Evolutionary conservation across 2,888 invertebrate species (phyloP), one percentile per base, ranked within the genome.

Genomic region (Meliscaeva auricollis): DNA sequence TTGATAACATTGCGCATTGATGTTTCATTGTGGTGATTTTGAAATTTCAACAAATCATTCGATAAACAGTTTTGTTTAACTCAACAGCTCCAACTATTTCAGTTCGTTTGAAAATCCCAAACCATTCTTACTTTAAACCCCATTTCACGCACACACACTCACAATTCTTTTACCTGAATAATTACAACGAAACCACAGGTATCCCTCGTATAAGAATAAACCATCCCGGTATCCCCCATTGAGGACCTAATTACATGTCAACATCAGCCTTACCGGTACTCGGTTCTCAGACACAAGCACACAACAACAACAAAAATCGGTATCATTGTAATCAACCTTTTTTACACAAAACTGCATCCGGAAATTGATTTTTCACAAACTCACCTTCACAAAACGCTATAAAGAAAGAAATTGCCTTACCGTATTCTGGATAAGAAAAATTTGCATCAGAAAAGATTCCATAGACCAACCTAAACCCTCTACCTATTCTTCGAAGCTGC

Each of bases 311-410:
- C 13, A 22, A 38, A 69, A 69, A 60, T 41, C 80, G 60, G 8
- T 73, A 62, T 85, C 73, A 85, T 85, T 85, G 81, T 85, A 85
- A 85, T 81, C 81, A 85, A 77, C 85, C 68, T 81, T 84, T n/a
- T 80, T 84, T 84, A 80, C 84, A 84, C 84, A 84, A 60, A 84
- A 84, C 41, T 84, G 81, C 80, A 81, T 81, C 85, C 85, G 85
- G 85, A 85, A 85, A 85, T 85, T 85, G 85, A 81, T 85, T 85
- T 85, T 76, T 62, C 66, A 32, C 56, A 69, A 56, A 64, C 68
- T 50, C 66, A 69, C 56, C 79, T 46, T 32, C 54, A 15, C 9
- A 50, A 17, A 41, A 32, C 26, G 11, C 26, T 32, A 32, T 0
- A 20, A 13, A 35, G 66, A 50, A 48, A 35, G 30, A 35, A 50